A percentile compares a stretch with the other conserved stretches of the same genome.
These are phyloP conservation scores for Nomada hirtipes DNA, from an alignment of 2,888 invertebrate species.

Conservation along the genomic window DNA sequence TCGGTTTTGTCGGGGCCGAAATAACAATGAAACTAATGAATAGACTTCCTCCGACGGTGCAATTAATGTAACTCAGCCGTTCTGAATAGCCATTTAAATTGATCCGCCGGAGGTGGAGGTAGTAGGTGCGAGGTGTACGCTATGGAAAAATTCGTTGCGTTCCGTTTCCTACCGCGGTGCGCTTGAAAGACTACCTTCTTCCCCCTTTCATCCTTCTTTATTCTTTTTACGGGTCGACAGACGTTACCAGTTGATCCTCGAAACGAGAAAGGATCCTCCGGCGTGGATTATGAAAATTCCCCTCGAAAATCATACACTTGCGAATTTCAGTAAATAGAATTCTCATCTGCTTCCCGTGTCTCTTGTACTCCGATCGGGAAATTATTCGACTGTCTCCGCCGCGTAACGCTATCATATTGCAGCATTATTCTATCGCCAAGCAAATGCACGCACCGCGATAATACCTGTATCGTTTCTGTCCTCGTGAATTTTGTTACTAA, in stretches of 20 bases:
- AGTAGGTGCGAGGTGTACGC: conserved; percentile 24
- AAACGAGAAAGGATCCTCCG: neutral
- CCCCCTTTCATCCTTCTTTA: neutral
- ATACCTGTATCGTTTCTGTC: too few relatives aligned
- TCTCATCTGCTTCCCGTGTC: neutral
- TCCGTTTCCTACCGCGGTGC: conserved; percentile 34
- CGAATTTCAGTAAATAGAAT: neutral
- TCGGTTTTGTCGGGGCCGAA: conserved; percentile 56
- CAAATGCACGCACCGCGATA: too few relatives aligned
- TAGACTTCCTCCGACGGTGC: conserved; percentile 71
- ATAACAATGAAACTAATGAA: conserved; percentile 73
- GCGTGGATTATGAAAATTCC: conserved; percentile 30
- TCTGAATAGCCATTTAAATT: conserved; percentile 71
- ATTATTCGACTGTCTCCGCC: too few relatives aligned
- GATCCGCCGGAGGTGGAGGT: conserved; percentile 49
- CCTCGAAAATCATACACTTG: neutral
- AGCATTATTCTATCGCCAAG: too few relatives aligned
- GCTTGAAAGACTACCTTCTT: conserved; percentile 30
- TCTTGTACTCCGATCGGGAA: too few relatives aligned
- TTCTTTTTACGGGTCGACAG: neutral
- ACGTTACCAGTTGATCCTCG: conserved; percentile 5
- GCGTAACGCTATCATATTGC: too few relatives aligned
- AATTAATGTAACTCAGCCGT: conserved; percentile 71
- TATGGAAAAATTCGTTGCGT: conserved; percentile 47
- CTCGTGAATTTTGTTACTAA: too few relatives aligned